Base-by-base conservation (phyloP, 1,140 invertebrate genomes). In the Agrypnia vestita region DNA sequence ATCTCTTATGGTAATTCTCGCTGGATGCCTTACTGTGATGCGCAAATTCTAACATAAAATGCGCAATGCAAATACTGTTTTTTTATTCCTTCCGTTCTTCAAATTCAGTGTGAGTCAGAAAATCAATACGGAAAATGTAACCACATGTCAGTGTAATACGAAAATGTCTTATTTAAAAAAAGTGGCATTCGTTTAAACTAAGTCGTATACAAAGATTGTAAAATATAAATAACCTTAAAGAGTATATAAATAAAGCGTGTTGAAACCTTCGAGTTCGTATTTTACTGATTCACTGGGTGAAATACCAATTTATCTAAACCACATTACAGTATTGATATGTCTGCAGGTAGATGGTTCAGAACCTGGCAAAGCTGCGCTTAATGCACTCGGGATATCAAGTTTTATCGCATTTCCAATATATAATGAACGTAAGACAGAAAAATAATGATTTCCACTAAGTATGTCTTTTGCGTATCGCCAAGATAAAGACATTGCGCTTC, bases 181-280 rank as follows among this genome's bases (percentile, higher is more conserved):
- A 59, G 55, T 59, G 44, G 44, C 67, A 51, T 15, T 71, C 49
- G 44, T 64, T 21, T 49, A 71, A 71, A 13, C 67, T 71, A 71
- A 71, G 67, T 71, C 67, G 67, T 71, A 71, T 71, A 71, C 67
- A 11, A 25, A 71, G 44, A 71, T 62, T 25, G 21, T 71, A 71
- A 71, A 71, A 47, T 21, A 71, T 47, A 71, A 71, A 49, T 71
- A 71, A 71, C 67, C 67, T 71, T 49, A 49, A 71, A 21, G 12
- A 71, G 44, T 71, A 71, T 15, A 64, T 35, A 62, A 62, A 62
- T 62, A 25, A 62, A 62, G 21, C 12, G 25, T 62, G 49, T 13
- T 51, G 59, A 62, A 35, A 35, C 59, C 59, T 21, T 21, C 13
- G 59, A 21, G 59, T 21, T 43, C 4, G 11, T 25, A 10, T 21